A percentile compares a stretch with the other conserved stretches of the same genome.
Conservation (phyloP, 2,888 invertebrate genomes). For the Therioaphis trifolii region DNA sequence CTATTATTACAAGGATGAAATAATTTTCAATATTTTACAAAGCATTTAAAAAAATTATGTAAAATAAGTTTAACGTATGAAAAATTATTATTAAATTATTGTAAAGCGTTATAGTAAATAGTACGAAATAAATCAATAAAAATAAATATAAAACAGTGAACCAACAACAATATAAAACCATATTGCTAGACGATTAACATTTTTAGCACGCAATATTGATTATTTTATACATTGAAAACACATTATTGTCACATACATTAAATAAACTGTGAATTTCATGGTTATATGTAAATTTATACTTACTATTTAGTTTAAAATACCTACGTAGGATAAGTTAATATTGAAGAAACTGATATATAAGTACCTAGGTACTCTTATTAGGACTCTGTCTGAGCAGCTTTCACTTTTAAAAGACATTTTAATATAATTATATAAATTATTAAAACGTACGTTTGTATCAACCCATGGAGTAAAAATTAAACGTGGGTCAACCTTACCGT, state of each 20-base stretch:
- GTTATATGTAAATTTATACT: background rate
- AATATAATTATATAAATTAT: background rate
- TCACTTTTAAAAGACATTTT: constrained; percentile 33
- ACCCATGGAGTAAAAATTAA: background rate
- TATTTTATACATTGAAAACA: too few species aligned
- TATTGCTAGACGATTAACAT: too few species aligned
- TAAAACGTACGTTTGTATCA: background rate
- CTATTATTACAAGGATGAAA: too few species aligned
- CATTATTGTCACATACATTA: background rate
- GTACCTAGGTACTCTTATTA: background rate
- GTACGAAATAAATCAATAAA: too few species aligned
- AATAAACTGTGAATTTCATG: background rate
- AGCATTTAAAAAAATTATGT: too few species aligned
- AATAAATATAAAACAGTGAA: too few species aligned
- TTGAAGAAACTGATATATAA: background rate
- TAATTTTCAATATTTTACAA: too few species aligned
- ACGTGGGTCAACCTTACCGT: background rate
- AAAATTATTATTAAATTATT: too few species aligned
- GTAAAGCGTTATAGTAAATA: too few species aligned
- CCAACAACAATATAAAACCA: too few species aligned
- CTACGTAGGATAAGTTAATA: background rate
- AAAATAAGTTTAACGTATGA: too few species aligned
- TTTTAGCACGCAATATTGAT: too few species aligned
- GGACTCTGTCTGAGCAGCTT: background rate
- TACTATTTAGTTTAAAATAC: background rate